Conservation (phyloP, 2,888 invertebrate genomes). For the Acheta domesticus region DNA sequence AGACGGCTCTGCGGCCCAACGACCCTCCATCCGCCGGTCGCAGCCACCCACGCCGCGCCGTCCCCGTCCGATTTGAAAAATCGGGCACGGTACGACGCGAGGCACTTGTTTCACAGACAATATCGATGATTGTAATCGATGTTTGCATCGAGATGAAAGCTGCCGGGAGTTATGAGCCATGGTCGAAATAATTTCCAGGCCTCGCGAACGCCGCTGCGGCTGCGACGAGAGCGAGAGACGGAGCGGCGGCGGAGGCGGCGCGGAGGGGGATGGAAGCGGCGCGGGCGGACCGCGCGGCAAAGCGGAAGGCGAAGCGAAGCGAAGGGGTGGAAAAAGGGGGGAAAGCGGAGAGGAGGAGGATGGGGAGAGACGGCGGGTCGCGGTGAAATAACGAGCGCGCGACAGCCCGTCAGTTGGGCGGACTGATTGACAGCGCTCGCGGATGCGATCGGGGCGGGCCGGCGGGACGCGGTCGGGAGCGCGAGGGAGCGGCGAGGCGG, state of each 20-base stretch:
- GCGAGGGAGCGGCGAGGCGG: no score
- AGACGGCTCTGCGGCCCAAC: no score
- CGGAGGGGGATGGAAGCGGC: neutral
- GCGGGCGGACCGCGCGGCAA: neutral
- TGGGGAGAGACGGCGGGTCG: neutral
- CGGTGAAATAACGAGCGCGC: neutral
- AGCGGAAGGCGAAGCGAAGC: neutral
- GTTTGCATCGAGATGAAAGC: constrained; percentile 18
- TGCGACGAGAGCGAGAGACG: neutral
- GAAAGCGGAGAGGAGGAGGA: neutral
- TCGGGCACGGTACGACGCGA: neutral
- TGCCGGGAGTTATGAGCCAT: neutral
- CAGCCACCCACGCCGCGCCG: neutral
- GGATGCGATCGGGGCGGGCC: neutral
- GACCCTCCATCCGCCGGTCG: no score
- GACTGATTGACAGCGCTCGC: neutral
- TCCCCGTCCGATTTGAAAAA: neutral
- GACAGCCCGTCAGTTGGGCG: neutral
- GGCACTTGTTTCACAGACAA: neutral
- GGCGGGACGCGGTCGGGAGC: no score
- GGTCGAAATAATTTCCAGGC: neutral
- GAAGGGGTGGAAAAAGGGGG: neutral
- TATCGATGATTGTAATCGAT: constrained; percentile 7
- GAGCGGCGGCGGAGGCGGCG: neutral
- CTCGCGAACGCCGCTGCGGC: neutral